Evolutionary conservation across 64 coral and sea anemone species (phyloP), one percentile per base, ranked within the genome.

Genomic region (Porites australiensis): DNA sequence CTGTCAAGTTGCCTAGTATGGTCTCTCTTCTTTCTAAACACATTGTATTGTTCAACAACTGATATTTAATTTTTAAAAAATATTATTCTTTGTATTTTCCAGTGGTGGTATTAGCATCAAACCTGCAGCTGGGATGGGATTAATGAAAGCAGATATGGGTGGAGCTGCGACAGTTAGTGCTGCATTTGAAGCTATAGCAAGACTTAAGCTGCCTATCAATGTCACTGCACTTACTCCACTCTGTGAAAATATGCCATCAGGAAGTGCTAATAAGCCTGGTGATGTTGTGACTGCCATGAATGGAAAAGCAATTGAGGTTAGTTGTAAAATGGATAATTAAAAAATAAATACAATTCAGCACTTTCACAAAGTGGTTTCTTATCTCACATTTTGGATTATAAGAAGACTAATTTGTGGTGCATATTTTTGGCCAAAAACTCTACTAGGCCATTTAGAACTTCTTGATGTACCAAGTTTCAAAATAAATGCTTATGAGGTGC

Each of bases 241-340:
- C 23, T 98, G 97, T 88, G 97, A 98, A 44, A 98, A 98, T 52
- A 98, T 98, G 97, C 89, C 90, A 13, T 95, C 97, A 67, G 94
- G 94, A 83, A 74, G 74, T 72, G 97, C 97, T 50, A n/a, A 88
- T 16, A 98, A 98, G 79, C 97, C 97, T 19, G 97, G 97, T 22
- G 97, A 98, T 91, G 97, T 98, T 7, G 71, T 98, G 2, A 98
- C 82, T 62, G 97, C 97, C 44, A 96, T 90, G 82, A 98, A 96
- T 89, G 97, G 88, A 13, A 98, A 96, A 83, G 94, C 97, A 58
- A 98, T 98, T n/a, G 97, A 98, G 97, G 97, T 98, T 73, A 88
- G 62, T 84, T 16, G 57, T 10, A 22, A 8, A 55, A 22, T 27
- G 13, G 4, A 19, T 4, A 57, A 7, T 12, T 57, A 9, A 7